phyloP scores from a whole-genome alignment of 2,113 vertebrate genomes.

The Boleophthalmus pectinirostris region DNA sequence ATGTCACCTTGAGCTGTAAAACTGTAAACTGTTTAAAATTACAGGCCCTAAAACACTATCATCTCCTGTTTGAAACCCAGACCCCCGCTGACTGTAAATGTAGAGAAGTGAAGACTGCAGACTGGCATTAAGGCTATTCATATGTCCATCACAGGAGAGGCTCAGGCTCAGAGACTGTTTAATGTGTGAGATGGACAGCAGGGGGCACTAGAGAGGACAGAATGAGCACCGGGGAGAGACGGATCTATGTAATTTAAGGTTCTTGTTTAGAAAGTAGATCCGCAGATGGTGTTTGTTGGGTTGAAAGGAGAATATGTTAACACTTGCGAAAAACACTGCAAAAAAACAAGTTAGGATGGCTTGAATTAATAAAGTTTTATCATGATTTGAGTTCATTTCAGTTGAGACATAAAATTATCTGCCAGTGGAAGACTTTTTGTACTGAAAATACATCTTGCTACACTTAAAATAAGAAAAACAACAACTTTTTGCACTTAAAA shows the following conservation, averaged over 20 bases:
- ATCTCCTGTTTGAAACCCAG: slow-evolving; percentile 32
- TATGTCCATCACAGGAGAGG: slow-evolving; percentile 65
- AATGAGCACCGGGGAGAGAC: slow-evolving; percentile 19
- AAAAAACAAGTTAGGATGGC: no score
- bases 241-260: not conserved
- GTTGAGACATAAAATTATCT: no score
- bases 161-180: slow-evolving; percentile 11
- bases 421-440: no score
- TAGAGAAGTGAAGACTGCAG: slow-evolving; percentile 41
- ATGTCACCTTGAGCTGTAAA: not conserved
- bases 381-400: no score
- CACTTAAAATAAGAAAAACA: no score
- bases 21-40: slow-evolving; percentile 16
- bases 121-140: slow-evolving; percentile 54
- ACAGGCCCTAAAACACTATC: slow-evolving; percentile 6
- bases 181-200: slow-evolving; percentile 52
- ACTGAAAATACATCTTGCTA: no score
- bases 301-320: no score
- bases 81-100: slow-evolving; percentile 37
- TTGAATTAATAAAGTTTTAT: no score
- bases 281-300: no score
- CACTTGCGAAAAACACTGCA: no score
- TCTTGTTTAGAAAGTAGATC: not conserved
- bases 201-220: slow-evolving; percentile 49
- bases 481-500: no score